phyloP scores from a whole-genome alignment of 2,888 invertebrate species.

The Pyrocoelia pectoralis region DNA sequence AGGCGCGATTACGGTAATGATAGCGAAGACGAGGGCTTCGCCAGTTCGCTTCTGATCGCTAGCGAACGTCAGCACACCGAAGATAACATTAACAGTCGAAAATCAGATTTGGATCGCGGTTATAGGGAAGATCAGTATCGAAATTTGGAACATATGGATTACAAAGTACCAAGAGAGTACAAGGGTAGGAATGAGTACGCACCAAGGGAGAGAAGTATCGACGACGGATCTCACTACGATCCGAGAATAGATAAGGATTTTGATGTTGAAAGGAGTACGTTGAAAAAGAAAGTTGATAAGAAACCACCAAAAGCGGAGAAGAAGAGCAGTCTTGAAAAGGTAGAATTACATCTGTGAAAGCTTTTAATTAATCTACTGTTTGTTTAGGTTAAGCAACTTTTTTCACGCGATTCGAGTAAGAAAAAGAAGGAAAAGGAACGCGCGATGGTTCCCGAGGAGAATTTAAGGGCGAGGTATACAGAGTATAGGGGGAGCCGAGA shows the following conservation, averaged over 20 bases:
- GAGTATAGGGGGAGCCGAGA: constrained; percentile 68
- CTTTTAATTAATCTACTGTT: neutral
- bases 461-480: constrained; percentile 65
- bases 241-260: constrained; percentile 68
- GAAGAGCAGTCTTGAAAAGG: constrained; percentile 78
- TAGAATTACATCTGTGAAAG: constrained; percentile 51
- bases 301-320: constrained; percentile 69
- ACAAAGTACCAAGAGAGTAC: constrained; percentile 61
- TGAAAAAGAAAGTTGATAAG: constrained; percentile 60
- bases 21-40: constrained; percentile 76
- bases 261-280: constrained; percentile 49
- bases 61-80: constrained; percentile 80
- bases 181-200: constrained; percentile 64
- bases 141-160: constrained; percentile 60
- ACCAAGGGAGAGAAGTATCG: constrained; percentile 68
- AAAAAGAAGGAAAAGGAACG: constrained; percentile 64
- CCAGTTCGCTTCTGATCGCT: constrained; percentile 73
- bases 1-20: constrained; percentile 60
- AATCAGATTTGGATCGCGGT: constrained; percentile 46
- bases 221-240: constrained; percentile 73
- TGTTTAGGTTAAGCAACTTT: constrained; percentile 74
- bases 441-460: constrained; percentile 64
- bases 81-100: constrained; percentile 61
- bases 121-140: constrained; percentile 51
- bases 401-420: constrained; percentile 73